A percentile compares a stretch with the other conserved stretches of the same genome.
phyloP scores from a whole-genome alignment of 2,797 vertebrate species.

The Mus spretus region DNA sequence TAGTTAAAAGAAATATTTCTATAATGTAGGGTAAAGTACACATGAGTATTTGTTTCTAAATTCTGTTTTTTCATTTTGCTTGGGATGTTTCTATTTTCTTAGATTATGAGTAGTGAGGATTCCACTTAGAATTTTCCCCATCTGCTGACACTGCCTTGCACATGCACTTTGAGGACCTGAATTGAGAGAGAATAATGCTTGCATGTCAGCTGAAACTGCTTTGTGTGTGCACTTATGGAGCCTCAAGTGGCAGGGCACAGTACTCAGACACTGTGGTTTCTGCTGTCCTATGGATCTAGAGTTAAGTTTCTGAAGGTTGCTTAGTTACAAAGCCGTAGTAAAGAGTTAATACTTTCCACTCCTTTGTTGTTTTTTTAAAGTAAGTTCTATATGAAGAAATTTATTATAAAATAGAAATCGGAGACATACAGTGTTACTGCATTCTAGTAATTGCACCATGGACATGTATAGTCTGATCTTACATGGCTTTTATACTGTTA shows the following conservation, averaged over 20 bases:
- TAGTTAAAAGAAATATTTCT: conserved; percentile 55
- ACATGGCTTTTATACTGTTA: conserved; percentile 43
- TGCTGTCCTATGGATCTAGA: background rate
- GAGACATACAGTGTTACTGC: conserved; percentile 44
- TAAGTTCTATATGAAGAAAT: conserved; percentile 46
- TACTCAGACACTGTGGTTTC: conserved; percentile 32
- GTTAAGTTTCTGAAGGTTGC: conserved; percentile 44
- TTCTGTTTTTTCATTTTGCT: background rate
- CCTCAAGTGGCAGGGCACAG: background rate
- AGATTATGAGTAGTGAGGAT: conserved; percentile 38
- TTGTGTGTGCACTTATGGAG: conserved; percentile 16
- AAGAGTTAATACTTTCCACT: conserved; percentile 53
- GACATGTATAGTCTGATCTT: background rate
- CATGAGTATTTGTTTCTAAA: conserved; percentile 41
- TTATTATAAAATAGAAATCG: conserved; percentile 64
- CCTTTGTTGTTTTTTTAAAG: background rate
- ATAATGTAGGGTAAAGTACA: background rate
- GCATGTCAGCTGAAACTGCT: background rate
- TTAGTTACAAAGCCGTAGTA: conserved; percentile 51
- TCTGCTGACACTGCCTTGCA: conserved; percentile 15
- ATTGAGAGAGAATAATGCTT: background rate
- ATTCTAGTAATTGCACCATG: background rate
- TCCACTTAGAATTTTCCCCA: conserved; percentile 43
- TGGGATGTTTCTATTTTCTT: background rate
- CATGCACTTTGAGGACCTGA: conserved; percentile 8